phyloP scores from a whole-genome alignment of 2,113 vertebrate genomes.

The Microcebus ravelobensis region DNA sequence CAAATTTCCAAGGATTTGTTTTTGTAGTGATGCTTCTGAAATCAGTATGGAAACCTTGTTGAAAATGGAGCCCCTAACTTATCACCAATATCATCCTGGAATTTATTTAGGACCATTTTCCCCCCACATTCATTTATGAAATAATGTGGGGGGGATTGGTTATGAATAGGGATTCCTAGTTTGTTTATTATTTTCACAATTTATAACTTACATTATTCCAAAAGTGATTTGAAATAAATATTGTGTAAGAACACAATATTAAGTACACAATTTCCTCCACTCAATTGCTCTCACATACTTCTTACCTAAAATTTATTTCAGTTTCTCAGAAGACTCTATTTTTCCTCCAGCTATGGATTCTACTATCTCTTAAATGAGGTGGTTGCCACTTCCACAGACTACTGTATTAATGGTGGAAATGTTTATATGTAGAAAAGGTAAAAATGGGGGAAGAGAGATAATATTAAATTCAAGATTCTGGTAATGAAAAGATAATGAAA shows the following conservation, averaged over 20 bases:
- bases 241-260: neutral
- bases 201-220: neutral
- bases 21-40: neutral
- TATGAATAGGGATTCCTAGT: neutral
- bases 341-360: neutral
- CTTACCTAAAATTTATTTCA: neutral
- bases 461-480: neutral
- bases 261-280: too few relatives aligned
- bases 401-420: neutral
- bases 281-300: neutral
- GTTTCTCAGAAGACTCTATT: constrained; percentile 11
- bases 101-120: neutral
- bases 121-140: neutral
- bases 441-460: neutral
- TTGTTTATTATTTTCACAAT: constrained; percentile 43
- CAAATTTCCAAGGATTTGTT: neutral
- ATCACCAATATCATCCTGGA: neutral
- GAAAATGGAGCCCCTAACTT: neutral
- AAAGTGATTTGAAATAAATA: neutral
- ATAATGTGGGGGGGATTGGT: neutral
- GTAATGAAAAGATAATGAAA: neutral
- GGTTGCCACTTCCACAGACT: neutral
- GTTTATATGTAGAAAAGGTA: neutral
- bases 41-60: neutral
- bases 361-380: neutral